Conservation (phyloP, 2,797 vertebrate species). For the Morus bassanus region DNA sequence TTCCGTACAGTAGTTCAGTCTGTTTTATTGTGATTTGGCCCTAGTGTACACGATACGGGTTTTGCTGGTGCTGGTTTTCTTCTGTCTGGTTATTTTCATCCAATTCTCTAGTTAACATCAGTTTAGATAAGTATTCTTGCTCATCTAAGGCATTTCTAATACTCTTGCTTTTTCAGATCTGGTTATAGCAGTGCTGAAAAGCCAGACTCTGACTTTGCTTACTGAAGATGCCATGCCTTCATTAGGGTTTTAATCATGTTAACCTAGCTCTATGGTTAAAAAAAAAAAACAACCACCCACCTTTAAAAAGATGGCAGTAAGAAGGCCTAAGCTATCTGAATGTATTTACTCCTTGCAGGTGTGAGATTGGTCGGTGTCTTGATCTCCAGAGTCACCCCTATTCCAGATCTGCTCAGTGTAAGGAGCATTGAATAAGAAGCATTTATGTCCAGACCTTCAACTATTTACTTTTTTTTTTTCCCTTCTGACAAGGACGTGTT, state of each 20-base stretch:
- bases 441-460: background rate
- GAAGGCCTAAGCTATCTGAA: background rate
- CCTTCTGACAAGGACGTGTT: accelerated
- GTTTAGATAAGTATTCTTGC: background rate
- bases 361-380: background rate
- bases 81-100: background rate
- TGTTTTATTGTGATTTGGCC: accelerated
- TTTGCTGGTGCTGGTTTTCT: background rate
- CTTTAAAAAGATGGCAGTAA: too few relatives aligned
- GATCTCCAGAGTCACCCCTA: accelerated
- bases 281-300: background rate
- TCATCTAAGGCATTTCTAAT: background rate
- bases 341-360: background rate
- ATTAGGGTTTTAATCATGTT: background rate
- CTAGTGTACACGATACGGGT: accelerated
- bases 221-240: background rate
- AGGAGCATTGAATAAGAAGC: background rate
- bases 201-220: background rate
- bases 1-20: accelerated
- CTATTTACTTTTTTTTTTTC: too few relatives aligned
- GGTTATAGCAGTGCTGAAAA: background rate
- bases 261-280: background rate
- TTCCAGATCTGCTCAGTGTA: background rate
- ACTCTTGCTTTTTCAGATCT: background rate
- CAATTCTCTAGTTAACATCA: background rate